phyloP scores from a whole-genome alignment of 2,113 vertebrate genomes.

The Nothoprocta pentlandii region DNA sequence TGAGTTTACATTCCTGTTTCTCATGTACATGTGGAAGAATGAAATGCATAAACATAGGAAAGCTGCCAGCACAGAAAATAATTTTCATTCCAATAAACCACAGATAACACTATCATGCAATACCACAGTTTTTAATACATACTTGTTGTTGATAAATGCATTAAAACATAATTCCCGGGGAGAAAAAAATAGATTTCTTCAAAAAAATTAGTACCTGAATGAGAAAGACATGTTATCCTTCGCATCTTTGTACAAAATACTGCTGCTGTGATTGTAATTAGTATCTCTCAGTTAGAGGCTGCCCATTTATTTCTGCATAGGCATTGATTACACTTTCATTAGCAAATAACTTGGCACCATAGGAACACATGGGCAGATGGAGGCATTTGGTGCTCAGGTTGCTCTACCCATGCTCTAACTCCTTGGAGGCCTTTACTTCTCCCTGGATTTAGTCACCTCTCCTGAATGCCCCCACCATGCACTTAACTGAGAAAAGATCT shows the following conservation, averaged over 20 bases:
- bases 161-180: background rate
- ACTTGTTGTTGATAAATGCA: background rate
- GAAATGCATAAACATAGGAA: background rate
- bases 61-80: background rate
- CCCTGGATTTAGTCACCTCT: background rate
- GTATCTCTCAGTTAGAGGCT: background rate
- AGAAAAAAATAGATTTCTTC: background rate
- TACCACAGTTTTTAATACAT: background rate
- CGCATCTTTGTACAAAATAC: background rate
- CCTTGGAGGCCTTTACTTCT: background rate
- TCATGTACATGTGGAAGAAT: background rate
- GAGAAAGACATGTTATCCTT: background rate
- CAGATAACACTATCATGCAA: background rate
- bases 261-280: background rate
- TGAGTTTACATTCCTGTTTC: background rate
- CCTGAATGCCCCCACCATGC: background rate
- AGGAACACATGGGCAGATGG: background rate
- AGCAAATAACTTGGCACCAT: accelerated
- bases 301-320: background rate
- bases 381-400: background rate
- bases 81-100: background rate
- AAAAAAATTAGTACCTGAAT: background rate
- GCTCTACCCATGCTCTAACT: background rate
- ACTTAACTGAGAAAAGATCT: background rate
- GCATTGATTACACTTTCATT: background rate